Base-by-base conservation (phyloP, 1,140 invertebrate genomes). In the Asobara japonica region DNA sequence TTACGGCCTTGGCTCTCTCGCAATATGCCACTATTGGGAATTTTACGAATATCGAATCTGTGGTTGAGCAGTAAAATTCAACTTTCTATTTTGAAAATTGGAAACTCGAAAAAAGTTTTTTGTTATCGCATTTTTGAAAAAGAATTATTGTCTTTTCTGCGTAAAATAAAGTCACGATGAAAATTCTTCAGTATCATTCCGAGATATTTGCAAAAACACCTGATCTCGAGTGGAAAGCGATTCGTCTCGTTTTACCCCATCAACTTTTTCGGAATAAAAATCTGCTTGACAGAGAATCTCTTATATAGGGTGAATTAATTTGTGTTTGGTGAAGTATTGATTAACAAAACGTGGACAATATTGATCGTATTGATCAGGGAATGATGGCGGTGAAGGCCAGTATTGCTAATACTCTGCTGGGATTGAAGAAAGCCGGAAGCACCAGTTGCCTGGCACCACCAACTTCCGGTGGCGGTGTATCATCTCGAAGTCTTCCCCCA, bases 401-500 rank as follows among this genome's bases (percentile, higher is more conserved):
- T 79, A 87, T 90, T 79, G 87, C 89, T 79, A 88, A 87, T 78
- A 87, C 88, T 70, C 81, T 87, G 13, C 77, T 88, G 80, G 87
- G 89, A 78, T 82, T 90, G 78, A 89, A 89, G 83, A 89, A 90
- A 83, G 89, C 88, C 75, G 90, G 90, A 76, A 91, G 90, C 78
- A 90, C 90, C 65, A 89, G 89, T 82, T 90, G 88, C 78, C 83
- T 91, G 77, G 87, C 91, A 85, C 88, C 90, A 85, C 83, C 88
- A 87, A 79, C 86, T 86, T 77, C 85, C 82, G 79, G 88, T 85
- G 79, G 85, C 85, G 77, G 85, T 79, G 80, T 85, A 77, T 85
- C 86, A 79, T 93, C 92, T 65, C 89, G 91, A 82, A 94, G 93
- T 82, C 88, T 95, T 78, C 94, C 94, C 71, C 93, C 92, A 71